Conservation (phyloP, 2,113 vertebrate species). For the Callospermophilus lateralis region DNA sequence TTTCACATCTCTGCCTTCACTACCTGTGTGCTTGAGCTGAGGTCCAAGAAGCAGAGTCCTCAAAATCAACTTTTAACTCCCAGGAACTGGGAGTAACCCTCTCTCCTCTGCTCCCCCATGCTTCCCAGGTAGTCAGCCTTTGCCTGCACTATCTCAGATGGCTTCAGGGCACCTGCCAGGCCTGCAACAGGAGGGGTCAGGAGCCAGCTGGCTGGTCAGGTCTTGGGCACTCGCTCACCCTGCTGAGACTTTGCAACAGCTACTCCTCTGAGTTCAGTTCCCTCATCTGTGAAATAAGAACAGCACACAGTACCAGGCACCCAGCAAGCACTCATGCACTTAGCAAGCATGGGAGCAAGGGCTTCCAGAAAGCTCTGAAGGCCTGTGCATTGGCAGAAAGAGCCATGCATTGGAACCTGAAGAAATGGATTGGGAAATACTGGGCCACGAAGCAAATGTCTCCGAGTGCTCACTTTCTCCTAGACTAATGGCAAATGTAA, state of each 20-base stretch:
- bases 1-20: slow-evolving; percentile 14
- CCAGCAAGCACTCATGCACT: no score
- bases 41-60: not conserved
- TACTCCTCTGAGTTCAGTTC: not conserved
- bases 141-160: not conserved
- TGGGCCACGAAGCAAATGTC: not conserved
- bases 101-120: not conserved
- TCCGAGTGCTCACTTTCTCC: not conserved
- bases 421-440: not conserved
- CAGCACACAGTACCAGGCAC: not conserved
- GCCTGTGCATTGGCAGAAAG: not conserved
- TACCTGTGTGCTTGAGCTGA: slow-evolving; percentile 26
- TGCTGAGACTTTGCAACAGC: not conserved
- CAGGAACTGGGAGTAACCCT: not conserved
- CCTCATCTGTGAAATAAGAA: not conserved
- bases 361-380: not conserved
- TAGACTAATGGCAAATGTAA: not conserved
- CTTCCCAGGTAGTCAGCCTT: not conserved
- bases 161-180: not conserved
- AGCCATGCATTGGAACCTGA: not conserved
- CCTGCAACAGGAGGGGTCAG: not conserved
- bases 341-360: not conserved
- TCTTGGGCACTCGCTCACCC: not conserved
- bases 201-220: not conserved
- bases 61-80: slow-evolving; percentile 9